These are phyloP conservation scores for Leptocoma aspasia DNA, from an alignment of 2,113 vertebrate species.

Conservation along the genomic window DNA sequence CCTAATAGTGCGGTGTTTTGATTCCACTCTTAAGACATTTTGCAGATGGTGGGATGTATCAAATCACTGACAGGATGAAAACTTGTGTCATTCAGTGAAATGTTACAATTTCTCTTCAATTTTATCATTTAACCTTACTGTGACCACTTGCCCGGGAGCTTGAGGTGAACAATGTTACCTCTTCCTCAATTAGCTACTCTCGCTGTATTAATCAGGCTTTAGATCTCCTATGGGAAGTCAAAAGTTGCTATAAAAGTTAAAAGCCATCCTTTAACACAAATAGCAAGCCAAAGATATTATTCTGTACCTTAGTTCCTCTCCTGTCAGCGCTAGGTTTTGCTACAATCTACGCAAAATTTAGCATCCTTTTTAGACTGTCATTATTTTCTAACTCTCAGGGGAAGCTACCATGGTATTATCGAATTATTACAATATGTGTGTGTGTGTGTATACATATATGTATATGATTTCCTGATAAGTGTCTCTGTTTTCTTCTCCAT, in stretches of 20 bases:
- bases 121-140: not conserved
- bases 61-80: not conserved
- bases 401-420: not conserved
- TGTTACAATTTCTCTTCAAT: not conserved
- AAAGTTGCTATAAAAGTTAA: not conserved
- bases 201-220: not conserved
- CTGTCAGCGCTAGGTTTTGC: not conserved
- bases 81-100: not conserved
- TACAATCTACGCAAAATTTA: not conserved
- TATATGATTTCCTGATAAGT: not conserved
- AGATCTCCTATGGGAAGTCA: not conserved
- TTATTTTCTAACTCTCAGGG: not conserved
- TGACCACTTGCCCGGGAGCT: fast-evolving
- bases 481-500: not conserved
- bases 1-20: not conserved
- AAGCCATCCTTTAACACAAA: not conserved
- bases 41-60: not conserved
- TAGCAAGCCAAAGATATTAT: not conserved
- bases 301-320: not conserved
- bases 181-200: not conserved
- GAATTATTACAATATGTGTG: not conserved
- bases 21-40: not conserved
- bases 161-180: not conserved
- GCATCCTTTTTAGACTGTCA: not conserved
- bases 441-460: not conserved